Conservation (phyloP, 2,797 vertebrate genomes). For the Cercopithecus petaurista region DNA sequence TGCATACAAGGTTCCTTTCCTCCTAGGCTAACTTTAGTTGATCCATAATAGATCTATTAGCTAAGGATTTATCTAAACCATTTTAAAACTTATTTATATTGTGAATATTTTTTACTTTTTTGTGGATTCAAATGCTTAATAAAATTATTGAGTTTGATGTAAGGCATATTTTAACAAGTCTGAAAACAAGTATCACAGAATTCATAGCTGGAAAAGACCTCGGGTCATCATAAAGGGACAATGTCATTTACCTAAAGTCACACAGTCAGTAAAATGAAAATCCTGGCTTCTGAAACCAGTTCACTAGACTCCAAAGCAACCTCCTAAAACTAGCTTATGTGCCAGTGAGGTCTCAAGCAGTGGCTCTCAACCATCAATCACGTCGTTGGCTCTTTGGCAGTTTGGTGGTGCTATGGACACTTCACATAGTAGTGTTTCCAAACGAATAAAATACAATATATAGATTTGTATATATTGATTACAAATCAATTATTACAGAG, state of each 20-base stretch:
- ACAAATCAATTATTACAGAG: no score
- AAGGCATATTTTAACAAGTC: background rate
- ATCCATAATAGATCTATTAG: background rate
- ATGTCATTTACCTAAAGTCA: background rate
- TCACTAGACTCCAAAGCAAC: background rate
- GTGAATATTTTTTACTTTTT: background rate
- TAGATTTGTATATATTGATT: no score
- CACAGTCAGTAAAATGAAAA: background rate
- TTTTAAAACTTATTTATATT: constrained; percentile 36
- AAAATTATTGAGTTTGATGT: background rate
- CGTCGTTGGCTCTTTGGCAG: background rate
- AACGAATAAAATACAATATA: background rate
- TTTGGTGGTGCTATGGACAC: background rate
- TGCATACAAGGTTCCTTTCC: background rate
- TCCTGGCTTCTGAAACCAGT: background rate
- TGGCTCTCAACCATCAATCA: background rate
- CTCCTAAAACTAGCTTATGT: background rate
- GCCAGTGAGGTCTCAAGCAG: background rate
- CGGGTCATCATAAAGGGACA: background rate
- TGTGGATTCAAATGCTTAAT: background rate
- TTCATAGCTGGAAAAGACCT: background rate
- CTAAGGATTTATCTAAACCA: background rate
- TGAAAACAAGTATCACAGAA: constrained; percentile 10
- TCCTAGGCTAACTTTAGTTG: background rate
- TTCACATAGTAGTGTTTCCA: background rate